Evolutionary conservation across 2,797 vertebrate genomes (phyloP), one percentile per base, ranked within the genome.

Genomic region (Oreonectes daqikongensis): DNA sequence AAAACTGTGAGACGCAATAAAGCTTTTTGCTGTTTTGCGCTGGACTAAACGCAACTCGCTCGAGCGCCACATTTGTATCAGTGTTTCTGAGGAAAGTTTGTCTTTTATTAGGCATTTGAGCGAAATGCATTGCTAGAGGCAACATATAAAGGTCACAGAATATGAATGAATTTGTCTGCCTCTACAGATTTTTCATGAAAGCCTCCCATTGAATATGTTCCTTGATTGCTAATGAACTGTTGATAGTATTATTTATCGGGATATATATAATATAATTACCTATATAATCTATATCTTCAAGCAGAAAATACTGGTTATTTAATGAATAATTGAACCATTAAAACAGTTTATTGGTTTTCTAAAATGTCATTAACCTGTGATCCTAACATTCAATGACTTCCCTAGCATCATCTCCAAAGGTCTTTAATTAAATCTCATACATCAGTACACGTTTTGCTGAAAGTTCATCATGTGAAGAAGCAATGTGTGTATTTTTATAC

Each of bases 101-200:
- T 38, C 32, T 24, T 64, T 35, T 61, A 61, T 69, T 50, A 70
- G 48, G 32, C 22, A 64, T 63, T 64, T 63, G 44, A 53, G 46
- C 17, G 18, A 63, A 70, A 70, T 44, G 18, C 57, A 22, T 69
- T 8, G 67, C 57, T n/a, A 44, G 55, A 70, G 32, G 32, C 75
- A 77, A 63, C 35, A 28, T 52, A 77, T 20, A 63, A 77, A 70
- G 67, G 67, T 77, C 57, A 53, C 30, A 28, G n/a, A 50, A 42
- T 40, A 28, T 50, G 24, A 61, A 38, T 42, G 32, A 61, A 53
- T 77, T 17, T 26, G 22, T 38, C 66, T 26, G 44, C n/a, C 74
- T 61, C 40, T 15, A 59, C 46, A 63, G 32, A 30, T 75, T 28
- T 67, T 68, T 24, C 28, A 52, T 69, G 3, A 76, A 68, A 52